Evolutionary conservation across 2,113 vertebrate species (phyloP).

Genomic region (Sinocyclocheilus anshuiensis): DNA sequence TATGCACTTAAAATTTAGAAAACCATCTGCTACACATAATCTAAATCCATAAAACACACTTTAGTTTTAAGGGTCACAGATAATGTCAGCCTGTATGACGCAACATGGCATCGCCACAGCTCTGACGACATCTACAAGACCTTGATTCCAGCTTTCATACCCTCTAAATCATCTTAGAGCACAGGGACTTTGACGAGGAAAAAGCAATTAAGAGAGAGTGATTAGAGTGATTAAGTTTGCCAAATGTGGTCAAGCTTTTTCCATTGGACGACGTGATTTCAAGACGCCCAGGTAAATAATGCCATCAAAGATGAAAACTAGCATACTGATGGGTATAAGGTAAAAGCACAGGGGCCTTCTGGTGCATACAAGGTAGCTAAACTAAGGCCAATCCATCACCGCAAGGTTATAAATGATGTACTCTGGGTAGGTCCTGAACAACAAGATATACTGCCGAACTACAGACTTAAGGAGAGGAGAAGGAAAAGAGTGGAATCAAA

Average conservation of each 20-base stretch:
- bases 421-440: constrained; percentile 23
- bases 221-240: constrained; percentile 57
- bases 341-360: constrained; percentile 9
- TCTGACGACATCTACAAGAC: constrained; percentile 11
- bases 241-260: constrained; percentile 48
- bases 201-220: constrained; percentile 59
- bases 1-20: not conserved
- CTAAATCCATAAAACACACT: not conserved
- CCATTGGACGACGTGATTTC: constrained; percentile 10
- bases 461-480: constrained; percentile 22
- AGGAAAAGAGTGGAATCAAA: constrained; percentile 48
- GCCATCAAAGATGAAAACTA: constrained; percentile 15
- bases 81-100: not conserved
- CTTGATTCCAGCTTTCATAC: constrained; percentile 22
- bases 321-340: not conserved
- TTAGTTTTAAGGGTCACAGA: not conserved
- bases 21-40: not conserved
- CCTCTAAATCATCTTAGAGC: constrained; percentile 55
- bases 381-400: constrained; percentile 32
- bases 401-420: constrained; percentile 47
- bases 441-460: constrained; percentile 34
- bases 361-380: constrained; percentile 46
- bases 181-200: constrained; percentile 48
- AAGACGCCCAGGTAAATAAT: constrained; percentile 42
- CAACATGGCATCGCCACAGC: not conserved